Percentiles rank a stretch among this genome's conserved stretches.
These are phyloP conservation scores for Ricordea florida DNA, from an alignment of 92 coral and sea anemone species.

Conservation along the genomic window DNA sequence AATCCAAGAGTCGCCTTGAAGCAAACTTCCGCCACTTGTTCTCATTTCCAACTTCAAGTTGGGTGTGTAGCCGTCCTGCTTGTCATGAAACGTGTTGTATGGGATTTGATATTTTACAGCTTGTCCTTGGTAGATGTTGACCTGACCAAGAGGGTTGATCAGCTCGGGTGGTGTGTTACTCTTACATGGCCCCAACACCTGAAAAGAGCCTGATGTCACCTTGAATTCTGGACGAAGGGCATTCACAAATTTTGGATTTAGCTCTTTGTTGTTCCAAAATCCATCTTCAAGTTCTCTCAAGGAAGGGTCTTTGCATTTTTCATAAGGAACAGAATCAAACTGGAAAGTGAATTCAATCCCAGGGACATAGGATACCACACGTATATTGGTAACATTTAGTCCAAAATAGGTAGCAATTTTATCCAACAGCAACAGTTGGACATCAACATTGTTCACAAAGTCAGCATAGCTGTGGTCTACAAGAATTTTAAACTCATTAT, in stretches of 20 bases:
- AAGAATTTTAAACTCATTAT: constrained; percentile 41
- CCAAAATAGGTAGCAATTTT: constrained; percentile 64
- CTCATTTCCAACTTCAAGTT: constrained; percentile 56
- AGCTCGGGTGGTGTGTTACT: constrained; percentile 52
- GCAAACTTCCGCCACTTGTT: constrained; percentile 29
- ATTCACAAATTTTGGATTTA: constrained; percentile 59
- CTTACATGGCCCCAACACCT: constrained; percentile 68
- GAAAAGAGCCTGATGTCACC: constrained; percentile 43
- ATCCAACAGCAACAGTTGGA: constrained; percentile 46
- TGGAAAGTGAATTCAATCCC: constrained; percentile 52
- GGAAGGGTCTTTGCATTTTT: constrained; percentile 26
- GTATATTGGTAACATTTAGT: constrained; percentile 40
- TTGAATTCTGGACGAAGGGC: constrained; percentile 68
- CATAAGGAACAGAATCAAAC: constrained; percentile 63
- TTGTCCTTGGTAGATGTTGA: constrained; percentile 50
- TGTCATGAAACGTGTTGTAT: constrained; percentile 57
- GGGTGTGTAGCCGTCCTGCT: constrained; percentile 72
- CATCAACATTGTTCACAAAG: constrained; percentile 47
- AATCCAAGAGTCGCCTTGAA: constrained; percentile 54
- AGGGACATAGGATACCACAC: constrained; percentile 50
- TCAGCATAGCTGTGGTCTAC: constrained; percentile 27
- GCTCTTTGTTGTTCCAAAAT: constrained; percentile 35
- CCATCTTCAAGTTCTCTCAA: constrained; percentile 28
- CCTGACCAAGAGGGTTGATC: constrained; percentile 12
- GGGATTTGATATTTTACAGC: constrained; percentile 41